Evolutionary conservation across 2,888 invertebrate species (phyloP).

Genomic region (Argyresthia goedartella): DNA sequence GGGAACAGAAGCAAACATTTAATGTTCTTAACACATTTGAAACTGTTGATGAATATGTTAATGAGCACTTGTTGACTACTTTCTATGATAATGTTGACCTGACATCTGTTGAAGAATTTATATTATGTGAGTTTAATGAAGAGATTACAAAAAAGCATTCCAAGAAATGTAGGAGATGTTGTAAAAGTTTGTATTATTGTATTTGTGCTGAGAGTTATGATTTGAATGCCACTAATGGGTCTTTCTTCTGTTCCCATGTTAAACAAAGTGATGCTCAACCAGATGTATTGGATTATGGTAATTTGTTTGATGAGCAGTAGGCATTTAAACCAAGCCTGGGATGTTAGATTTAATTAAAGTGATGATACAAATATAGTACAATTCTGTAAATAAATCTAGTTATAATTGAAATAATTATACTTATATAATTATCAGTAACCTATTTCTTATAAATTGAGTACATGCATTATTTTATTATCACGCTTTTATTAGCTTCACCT

Average conservation of each 20-base stretch:
- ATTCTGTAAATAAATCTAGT: no score
- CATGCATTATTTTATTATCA: no score
- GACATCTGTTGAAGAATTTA: slow-evolving; percentile 33
- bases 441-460: no score
- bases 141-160: slow-evolving; percentile 51
- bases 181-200: slow-evolving; percentile 49
- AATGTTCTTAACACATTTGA: slow-evolving; percentile 80
- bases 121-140: slow-evolving; percentile 45
- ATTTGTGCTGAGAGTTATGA: slow-evolving; percentile 41
- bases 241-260: slow-evolving; percentile 43
- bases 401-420: no score
- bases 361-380: no score
- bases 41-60: slow-evolving; percentile 79
- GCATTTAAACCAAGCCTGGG: not conserved
- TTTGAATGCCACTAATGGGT: slow-evolving; percentile 34
- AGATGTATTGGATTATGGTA: slow-evolving; percentile 50
- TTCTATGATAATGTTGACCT: slow-evolving; percentile 28
- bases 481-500: no score
- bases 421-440: no score
- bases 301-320: slow-evolving; percentile 43
- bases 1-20: slow-evolving; percentile 80
- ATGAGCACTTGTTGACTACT: slow-evolving; percentile 61
- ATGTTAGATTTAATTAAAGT: no score
- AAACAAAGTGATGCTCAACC: slow-evolving; percentile 33
- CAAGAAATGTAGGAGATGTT: slow-evolving; percentile 50